Evolutionary conservation across 2,113 vertebrate species (phyloP).

Genomic region (Triplophysa rosa): DNA sequence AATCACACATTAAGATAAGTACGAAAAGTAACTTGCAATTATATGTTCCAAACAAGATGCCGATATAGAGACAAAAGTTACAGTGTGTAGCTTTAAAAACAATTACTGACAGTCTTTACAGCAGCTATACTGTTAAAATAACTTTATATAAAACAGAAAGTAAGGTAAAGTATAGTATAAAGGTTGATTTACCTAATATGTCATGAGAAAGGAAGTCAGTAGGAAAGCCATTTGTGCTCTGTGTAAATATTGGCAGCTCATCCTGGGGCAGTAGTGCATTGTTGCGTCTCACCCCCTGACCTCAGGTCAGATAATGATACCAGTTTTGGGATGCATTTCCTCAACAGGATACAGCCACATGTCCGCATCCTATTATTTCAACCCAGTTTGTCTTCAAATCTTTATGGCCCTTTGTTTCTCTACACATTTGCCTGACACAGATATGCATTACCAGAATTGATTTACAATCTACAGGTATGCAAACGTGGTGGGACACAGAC

Average conservation of each 20-base stretch:
- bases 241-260: conserved; percentile 44
- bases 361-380: conserved; percentile 22
- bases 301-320: conserved; percentile 15
- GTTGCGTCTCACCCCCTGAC: conserved; percentile 20
- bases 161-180: no score
- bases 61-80: no score
- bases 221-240: conserved; percentile 42
- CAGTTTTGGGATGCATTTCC: conserved; percentile 23
- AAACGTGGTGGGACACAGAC: neutral
- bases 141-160: neutral
- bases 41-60: no score
- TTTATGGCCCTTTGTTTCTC: conserved; percentile 1
- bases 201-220: conserved; percentile 49
- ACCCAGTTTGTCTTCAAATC: neutral
- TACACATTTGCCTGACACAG: conserved; percentile 18
- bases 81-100: no score
- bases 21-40: no score
- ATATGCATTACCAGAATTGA: neutral
- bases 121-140: neutral
- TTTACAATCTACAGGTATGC: conserved; percentile 11
- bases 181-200: no score
- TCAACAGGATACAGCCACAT: conserved; percentile 14
- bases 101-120: neutral
- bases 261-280: neutral
- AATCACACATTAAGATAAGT: no score